These are phyloP conservation scores for Macquaria australasica DNA, from an alignment of 2,113 vertebrate species.

Conservation along the genomic window DNA sequence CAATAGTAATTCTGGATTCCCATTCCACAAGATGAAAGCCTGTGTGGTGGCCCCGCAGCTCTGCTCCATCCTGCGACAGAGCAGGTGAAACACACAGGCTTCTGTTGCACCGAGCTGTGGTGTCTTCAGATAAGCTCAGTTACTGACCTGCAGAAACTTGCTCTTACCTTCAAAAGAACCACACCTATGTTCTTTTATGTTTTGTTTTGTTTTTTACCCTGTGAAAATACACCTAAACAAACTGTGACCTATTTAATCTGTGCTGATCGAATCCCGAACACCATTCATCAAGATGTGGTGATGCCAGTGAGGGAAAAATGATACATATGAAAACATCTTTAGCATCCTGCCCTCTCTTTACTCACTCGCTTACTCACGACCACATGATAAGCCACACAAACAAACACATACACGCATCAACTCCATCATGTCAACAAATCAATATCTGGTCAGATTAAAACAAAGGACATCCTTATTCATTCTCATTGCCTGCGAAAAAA, in stretches of 20 bases:
- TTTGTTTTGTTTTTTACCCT: conserved; percentile 68
- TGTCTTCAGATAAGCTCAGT: conserved; percentile 77
- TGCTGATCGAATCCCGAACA: conserved; percentile 63
- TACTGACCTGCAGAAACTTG: conserved; percentile 85
- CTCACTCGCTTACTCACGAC: conserved; percentile 26
- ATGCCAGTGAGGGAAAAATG: conserved; percentile 57
- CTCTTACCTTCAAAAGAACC: conserved; percentile 69
- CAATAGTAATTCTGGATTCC: conserved; percentile 71
- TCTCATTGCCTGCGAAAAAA: conserved; percentile 17
- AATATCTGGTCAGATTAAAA: conserved; percentile 29
- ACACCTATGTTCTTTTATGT: conserved; percentile 51
- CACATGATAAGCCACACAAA: conserved; percentile 20
- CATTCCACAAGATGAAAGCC: conserved; percentile 67
- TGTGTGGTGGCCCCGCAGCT: conserved; percentile 69
- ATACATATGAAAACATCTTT: conserved; percentile 56
- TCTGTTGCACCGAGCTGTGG: conserved; percentile 68
- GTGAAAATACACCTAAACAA: conserved; percentile 76
- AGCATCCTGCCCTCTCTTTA: conserved; percentile 37
- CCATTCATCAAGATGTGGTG: conserved; percentile 37
- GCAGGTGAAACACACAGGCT: conserved; percentile 69
- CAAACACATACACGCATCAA: conserved; percentile 20
- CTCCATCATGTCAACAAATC: conserved; percentile 23
- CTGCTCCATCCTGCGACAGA: conserved; percentile 60
- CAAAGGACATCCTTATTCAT: conserved; percentile 34
- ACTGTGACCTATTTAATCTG: conserved; percentile 59